phyloP scores from a whole-genome alignment of 2,113 vertebrate genomes.

The Urocolius indicus region DNA sequence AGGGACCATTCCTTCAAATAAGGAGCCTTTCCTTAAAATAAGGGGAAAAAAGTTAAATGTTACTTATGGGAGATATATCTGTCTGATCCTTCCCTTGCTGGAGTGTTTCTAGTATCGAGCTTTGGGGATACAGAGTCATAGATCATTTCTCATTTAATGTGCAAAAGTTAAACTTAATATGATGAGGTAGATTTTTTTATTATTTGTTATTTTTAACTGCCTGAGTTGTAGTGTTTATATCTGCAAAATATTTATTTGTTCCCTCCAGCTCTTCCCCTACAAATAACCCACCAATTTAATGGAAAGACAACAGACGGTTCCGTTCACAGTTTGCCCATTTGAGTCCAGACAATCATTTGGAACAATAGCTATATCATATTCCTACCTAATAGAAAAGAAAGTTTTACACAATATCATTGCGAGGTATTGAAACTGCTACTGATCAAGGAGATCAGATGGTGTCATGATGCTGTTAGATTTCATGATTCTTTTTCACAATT shows the following conservation, averaged over 20 bases:
- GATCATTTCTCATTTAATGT: background rate
- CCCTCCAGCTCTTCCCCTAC: background rate
- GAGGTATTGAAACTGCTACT: background rate
- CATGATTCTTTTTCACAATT: background rate
- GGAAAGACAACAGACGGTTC: background rate
- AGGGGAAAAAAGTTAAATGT: background rate
- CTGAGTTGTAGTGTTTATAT: background rate
- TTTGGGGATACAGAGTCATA: background rate
- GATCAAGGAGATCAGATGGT: background rate
- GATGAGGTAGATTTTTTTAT: background rate
- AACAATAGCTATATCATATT: background rate
- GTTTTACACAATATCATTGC: background rate
- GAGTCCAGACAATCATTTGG: background rate
- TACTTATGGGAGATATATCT: background rate
- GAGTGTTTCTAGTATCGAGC: background rate
- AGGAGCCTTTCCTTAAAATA: background rate
- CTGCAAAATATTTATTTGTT: background rate
- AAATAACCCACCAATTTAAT: background rate
- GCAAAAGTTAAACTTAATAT: background rate
- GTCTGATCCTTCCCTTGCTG: background rate
- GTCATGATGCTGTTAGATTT: background rate
- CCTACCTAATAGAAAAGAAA: background rate
- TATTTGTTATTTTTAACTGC: background rate
- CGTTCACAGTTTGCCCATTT: accelerated
- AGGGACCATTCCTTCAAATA: background rate